Evolutionary conservation across 2,113 vertebrate genomes (phyloP).

Genomic region (Ptilorrhoa leucosticta): DNA sequence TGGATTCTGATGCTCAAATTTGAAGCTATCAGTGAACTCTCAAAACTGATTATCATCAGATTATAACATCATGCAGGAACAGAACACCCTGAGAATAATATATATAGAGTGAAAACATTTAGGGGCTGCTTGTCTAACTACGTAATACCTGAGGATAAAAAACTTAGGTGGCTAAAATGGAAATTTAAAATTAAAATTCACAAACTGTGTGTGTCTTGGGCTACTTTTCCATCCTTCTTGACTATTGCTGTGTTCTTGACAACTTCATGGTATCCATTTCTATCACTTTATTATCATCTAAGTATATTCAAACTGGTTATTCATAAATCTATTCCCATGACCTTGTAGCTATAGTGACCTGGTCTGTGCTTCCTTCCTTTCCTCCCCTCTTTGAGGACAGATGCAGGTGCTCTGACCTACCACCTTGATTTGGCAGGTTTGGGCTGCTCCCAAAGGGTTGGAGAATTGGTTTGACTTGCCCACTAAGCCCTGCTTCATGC

Average conservation of each 20-base stretch:
- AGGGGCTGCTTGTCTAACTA: not conserved
- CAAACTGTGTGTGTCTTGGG: not conserved
- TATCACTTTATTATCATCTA: not conserved
- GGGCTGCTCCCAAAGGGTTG: not conserved
- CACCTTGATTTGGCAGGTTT: not conserved
- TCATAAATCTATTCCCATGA: not conserved
- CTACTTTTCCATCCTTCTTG: not conserved
- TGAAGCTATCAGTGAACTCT: not conserved
- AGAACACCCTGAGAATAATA: not conserved
- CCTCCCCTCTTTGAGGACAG: not conserved
- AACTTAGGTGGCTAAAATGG: not conserved
- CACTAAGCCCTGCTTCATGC: not conserved
- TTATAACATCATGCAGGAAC: not conserved
- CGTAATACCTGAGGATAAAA: not conserved
- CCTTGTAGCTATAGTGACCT: not conserved
- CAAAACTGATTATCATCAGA: not conserved
- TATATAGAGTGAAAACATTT: not conserved
- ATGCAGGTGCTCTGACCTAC: not conserved
- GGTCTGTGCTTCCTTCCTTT: not conserved
- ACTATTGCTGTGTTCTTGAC: not conserved
- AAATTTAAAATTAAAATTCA: not conserved
- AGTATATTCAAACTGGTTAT: not conserved
- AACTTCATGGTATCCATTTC: not conserved
- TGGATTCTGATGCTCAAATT: not conserved
- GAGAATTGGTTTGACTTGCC: not conserved